phyloP scores from a whole-genome alignment of 2,888 invertebrate genomes.

The Anthrax anthrax region DNA sequence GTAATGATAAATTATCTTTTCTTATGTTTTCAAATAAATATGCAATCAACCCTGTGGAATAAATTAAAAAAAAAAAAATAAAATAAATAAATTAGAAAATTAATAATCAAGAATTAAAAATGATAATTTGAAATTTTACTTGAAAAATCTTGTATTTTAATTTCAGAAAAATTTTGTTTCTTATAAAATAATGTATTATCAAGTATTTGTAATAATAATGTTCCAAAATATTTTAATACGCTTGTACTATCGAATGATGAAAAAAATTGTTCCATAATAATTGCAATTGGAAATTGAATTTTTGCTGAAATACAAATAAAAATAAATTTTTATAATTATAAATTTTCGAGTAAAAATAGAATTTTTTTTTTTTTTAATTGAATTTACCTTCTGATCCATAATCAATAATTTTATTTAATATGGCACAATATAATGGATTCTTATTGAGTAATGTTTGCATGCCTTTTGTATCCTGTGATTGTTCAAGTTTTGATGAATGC shows the following conservation, averaged over 20 bases:
- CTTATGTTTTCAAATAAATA: background rate
- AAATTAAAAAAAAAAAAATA: too few species aligned
- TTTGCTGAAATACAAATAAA: background rate
- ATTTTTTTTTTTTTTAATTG: too few species aligned
- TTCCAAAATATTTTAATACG: constrained; percentile 1
- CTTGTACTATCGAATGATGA: background rate
- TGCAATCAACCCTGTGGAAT: background rate
- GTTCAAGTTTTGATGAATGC: background rate
- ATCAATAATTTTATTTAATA: constrained; percentile 24
- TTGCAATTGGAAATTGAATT: background rate
- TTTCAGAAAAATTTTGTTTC: background rate
- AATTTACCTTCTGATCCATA: constrained; percentile 24
- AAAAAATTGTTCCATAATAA: background rate
- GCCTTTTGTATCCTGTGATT: constrained; percentile 18
- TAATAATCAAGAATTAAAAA: background rate
- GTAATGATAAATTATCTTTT: background rate
- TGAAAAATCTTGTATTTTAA: background rate
- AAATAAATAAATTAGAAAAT: background rate
- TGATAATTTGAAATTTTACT: background rate
- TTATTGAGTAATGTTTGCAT: constrained; percentile 21
- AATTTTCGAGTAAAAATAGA: too few species aligned
- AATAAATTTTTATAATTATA: background rate
- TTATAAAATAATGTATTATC: background rate
- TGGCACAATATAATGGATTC: constrained; percentile 21
- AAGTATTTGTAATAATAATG: constrained; percentile 2